Conservation (phyloP, 2,113 vertebrate genomes). For the Colius striatus region DNA sequence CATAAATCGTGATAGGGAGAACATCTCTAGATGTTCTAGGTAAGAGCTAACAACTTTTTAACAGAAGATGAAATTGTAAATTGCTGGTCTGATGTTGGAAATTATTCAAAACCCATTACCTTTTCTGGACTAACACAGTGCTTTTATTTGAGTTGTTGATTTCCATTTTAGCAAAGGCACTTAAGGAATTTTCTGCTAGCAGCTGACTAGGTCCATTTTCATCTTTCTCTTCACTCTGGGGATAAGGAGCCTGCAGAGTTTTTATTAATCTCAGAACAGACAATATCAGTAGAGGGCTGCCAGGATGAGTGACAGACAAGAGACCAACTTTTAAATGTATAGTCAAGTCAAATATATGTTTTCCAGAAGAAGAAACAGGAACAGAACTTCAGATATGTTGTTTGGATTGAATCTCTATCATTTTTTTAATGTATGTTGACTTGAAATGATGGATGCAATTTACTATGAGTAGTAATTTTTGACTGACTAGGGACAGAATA, state of each 20-base stretch:
- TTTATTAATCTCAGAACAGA: neutral
- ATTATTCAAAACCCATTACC: neutral
- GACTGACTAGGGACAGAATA: neutral
- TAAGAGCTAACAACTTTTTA: neutral
- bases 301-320: neutral
- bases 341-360: conserved; percentile 35
- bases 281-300: neutral
- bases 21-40: neutral
- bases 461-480: neutral
- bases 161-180: neutral
- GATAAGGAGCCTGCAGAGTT: neutral
- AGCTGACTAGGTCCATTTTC: neutral
- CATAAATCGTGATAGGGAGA: neutral
- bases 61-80: neutral
- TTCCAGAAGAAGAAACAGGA: neutral
- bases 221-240: neutral
- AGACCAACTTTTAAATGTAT: neutral
- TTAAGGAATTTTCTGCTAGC: neutral
- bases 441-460: neutral
- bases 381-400: neutral
- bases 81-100: neutral
- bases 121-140: neutral
- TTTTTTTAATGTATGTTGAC: neutral
- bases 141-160: neutral
- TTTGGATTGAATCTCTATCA: neutral